A percentile compares a stretch with the other conserved stretches of the same genome.
These are phyloP conservation scores for Hystrix brachyura DNA, from an alignment of 2,113 vertebrate genomes.

Conservation along the genomic window DNA sequence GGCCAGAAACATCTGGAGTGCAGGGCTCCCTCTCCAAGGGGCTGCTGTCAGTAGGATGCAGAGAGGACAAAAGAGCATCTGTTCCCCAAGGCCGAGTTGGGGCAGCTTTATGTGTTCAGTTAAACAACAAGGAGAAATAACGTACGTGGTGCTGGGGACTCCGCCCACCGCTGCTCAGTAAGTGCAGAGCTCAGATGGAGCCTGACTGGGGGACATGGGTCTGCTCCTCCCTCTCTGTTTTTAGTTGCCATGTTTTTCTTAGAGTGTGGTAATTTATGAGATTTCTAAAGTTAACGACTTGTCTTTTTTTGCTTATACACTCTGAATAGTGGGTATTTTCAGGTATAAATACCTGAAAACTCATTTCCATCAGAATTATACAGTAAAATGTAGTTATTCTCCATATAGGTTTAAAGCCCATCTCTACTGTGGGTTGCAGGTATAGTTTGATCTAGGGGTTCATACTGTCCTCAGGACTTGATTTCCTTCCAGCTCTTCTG, in stretches of 20 bases:
- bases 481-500: neutral
- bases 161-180: neutral
- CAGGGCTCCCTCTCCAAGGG: neutral
- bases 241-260: neutral
- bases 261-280: neutral
- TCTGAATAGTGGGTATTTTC: neutral
- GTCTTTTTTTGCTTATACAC: neutral
- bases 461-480: neutral
- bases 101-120: neutral
- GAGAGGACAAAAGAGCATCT: slow-evolving; percentile 75
- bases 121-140: neutral
- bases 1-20: slow-evolving; percentile 75
- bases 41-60: slow-evolving; percentile 50
- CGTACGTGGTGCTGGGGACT: rapidly evolving
- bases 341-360: slow-evolving; percentile 43
- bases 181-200: neutral
- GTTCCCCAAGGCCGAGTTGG: slow-evolving; percentile 39
- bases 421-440: neutral
- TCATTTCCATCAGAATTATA: neutral
- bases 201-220: neutral
- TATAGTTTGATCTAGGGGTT: slow-evolving; percentile 23
- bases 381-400: neutral
- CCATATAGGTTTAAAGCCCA: neutral
- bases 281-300: slow-evolving; percentile 25
- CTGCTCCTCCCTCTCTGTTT: neutral